These are phyloP conservation scores for Linyphia triangularis DNA, from an alignment of 2,888 invertebrate species.

Conservation along the genomic window DNA sequence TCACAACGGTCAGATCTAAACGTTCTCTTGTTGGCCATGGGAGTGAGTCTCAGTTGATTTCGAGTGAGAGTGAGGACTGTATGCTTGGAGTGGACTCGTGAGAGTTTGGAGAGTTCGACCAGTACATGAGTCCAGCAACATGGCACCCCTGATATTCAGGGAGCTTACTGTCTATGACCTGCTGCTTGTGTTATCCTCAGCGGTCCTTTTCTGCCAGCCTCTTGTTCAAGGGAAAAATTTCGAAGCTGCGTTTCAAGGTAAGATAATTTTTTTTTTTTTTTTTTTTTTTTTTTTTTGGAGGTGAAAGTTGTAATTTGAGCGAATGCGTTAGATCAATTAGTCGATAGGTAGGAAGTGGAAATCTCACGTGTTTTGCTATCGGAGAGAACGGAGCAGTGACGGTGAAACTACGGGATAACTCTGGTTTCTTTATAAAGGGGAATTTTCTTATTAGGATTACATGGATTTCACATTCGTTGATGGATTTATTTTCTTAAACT, in stretches of 20 bases:
- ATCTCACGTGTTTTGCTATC: background rate
- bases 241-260: constrained; percentile 74
- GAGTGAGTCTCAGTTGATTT: too few species aligned
- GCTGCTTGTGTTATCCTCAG: constrained; percentile 46
- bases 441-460: too few species aligned
- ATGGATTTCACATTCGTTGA: too few species aligned
- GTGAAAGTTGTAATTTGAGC: background rate
- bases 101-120: background rate
- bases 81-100: background rate
- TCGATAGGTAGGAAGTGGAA: background rate
- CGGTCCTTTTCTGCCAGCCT: constrained; percentile 13
- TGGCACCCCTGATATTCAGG: constrained; percentile 69
- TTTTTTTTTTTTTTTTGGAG: too few species aligned
- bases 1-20: background rate
- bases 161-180: constrained; percentile 47
- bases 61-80: too few species aligned
- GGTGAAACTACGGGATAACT: too few species aligned
- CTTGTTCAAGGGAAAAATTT: constrained; percentile 50
- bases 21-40: too few species aligned
- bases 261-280: constrained; percentile 20
- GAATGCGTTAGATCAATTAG: background rate
- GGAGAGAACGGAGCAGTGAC: background rate
- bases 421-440: too few species aligned
- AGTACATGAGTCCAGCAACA: constrained; percentile 66
- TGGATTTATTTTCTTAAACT: background rate